Conservation (phyloP, 2,888 invertebrate species). For the Platynereis dumerilii region DNA sequence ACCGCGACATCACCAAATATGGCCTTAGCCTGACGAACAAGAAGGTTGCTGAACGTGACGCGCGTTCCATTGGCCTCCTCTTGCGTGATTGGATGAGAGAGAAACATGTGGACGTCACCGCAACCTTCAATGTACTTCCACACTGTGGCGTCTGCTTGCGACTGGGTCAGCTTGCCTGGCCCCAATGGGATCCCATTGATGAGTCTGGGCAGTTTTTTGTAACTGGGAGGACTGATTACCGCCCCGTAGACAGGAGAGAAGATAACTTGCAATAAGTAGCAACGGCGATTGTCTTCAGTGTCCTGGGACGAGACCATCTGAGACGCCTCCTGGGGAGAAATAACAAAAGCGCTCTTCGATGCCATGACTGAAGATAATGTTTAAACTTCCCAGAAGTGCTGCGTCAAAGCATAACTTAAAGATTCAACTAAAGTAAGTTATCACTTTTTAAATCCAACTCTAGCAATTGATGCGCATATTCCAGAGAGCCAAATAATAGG, state of each 20-base stretch:
- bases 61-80: slow-evolving; percentile 54
- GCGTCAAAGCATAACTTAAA: no score
- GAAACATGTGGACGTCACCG: slow-evolving; percentile 46
- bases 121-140: slow-evolving; percentile 56
- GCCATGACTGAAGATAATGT: no score
- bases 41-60: slow-evolving; percentile 44
- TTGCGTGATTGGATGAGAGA: slow-evolving; percentile 49
- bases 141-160: slow-evolving; percentile 45
- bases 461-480: no score
- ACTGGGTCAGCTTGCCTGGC: slow-evolving; percentile 49
- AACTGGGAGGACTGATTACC: slow-evolving; percentile 45
- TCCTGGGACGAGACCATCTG: slow-evolving; percentile 41
- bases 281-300: slow-evolving; percentile 42
- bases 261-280: slow-evolving; percentile 51
- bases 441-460: no score
- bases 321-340: slow-evolving; percentile 46
- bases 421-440: no score
- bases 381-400: no score
- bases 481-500: no score
- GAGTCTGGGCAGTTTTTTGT: slow-evolving; percentile 52
- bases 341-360: slow-evolving; percentile 47
- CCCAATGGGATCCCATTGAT: slow-evolving; percentile 57
- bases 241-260: slow-evolving; percentile 46
- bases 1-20: slow-evolving; percentile 57
- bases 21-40: slow-evolving; percentile 47